Base-by-base conservation (phyloP, 2,113 vertebrate genomes). In the Panthera leo region DNA sequence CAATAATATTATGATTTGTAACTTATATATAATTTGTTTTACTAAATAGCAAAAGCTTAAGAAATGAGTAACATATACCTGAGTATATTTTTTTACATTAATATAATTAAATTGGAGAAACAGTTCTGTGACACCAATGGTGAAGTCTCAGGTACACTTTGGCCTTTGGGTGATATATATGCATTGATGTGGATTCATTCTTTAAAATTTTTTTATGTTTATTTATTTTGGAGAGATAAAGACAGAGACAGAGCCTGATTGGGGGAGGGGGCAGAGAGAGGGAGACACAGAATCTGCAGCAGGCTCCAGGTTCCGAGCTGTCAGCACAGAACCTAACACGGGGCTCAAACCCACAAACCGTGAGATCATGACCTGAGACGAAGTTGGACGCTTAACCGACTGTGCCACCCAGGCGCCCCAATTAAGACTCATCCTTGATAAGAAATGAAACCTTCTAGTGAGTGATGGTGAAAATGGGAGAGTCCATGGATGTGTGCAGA, bases 361-460 rank as follows among this genome's bases (percentile, higher is more conserved):
- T 45, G 45, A 45, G 45, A 9, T 45, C 45, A 45, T 45, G 45
- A 45, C 8, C 45, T 45, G 45, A 45, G 8, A 45, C 45, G 45
- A 45, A 45, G 45, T 45, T 0, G 2, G 8, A 45, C 45, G 0
- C 45, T 45, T 45, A 45, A 45, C 45, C 0, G 45, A 45, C 45
- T 45, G 45, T 45, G 45, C 45, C 45, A 45, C 7, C 45, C 7
- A 45, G 45, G 45, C 2, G 45, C 1, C 8, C 45, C 45, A 45
- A 45, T 45, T 7, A 1, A 45, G 34, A 78, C 5, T 51, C 42
- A 42, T 65, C 19, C 23, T 67, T 13, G 14, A 42, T 78, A 16
- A 34, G 14, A 39, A 85, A 31, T 23, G 18, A 5, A 34, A 13
- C n/a, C 25, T 16, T 23, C 2, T 75, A 27, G 7, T 12, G 18